These are phyloP conservation scores for Stenopsyche tienmushanensis DNA, from an alignment of 1,140 invertebrate genomes.

Conservation along the genomic window DNA sequence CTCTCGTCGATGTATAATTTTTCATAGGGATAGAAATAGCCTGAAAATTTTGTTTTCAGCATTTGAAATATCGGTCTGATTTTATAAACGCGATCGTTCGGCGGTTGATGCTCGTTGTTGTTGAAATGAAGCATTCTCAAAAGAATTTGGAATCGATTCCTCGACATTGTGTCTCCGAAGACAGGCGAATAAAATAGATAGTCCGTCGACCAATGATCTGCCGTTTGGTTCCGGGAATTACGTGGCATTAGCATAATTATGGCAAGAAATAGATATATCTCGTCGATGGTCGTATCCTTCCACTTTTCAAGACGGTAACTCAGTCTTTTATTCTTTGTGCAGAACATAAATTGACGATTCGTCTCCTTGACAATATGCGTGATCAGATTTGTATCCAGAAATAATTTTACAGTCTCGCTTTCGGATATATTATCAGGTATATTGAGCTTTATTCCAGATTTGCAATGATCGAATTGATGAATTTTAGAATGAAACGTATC, in stretches of 20 bases:
- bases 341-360: conserved; percentile 4
- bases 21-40: conserved; percentile 25
- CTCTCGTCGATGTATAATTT: conserved; percentile 39
- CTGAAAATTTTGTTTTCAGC: conserved; percentile 34
- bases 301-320: neutral
- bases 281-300: neutral
- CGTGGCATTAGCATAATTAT: conserved; percentile 6
- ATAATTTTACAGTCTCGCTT: neutral
- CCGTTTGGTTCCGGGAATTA: conserved; percentile 13
- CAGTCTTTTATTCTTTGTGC: neutral
- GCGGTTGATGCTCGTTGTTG: conserved; percentile 6
- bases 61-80: conserved; percentile 30
- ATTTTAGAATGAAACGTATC: neutral
- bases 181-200: conserved; percentile 19
- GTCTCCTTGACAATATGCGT: neutral
- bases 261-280: conserved; percentile 16
- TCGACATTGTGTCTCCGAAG: conserved; percentile 11
- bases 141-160: conserved; percentile 21
- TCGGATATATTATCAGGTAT: neutral
- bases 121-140: conserved; percentile 17
- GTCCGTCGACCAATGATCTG: conserved; percentile 28
- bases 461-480: neutral
- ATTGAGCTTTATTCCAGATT: neutral
- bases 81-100: conserved; percentile 20
- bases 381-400: neutral